phyloP scores from a whole-genome alignment of 2,113 vertebrate species.

The Cyprinodon variegatus region DNA sequence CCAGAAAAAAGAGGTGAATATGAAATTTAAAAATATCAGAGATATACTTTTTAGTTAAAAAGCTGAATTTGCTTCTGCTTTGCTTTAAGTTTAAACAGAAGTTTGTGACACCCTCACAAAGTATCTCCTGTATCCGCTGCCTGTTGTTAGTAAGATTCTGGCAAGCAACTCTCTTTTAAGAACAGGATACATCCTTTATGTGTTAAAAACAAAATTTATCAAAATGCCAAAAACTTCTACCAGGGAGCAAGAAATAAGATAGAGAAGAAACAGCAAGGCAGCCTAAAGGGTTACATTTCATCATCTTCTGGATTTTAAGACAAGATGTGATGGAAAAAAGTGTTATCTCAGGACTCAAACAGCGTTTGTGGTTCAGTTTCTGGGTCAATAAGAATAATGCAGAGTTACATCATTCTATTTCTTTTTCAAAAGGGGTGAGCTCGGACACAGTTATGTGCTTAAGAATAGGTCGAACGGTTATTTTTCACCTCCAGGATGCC shows the following conservation, averaged over 20 bases:
- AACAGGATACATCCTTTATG: constrained; percentile 26
- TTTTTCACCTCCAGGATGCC: constrained; percentile 43
- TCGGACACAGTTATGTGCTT: constrained; percentile 42
- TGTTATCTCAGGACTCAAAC: constrained; percentile 41
- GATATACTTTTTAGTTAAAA: constrained; percentile 5
- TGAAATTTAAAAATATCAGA: constrained; percentile 28
- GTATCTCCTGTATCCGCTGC: constrained; percentile 29
- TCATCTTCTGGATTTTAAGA: constrained; percentile 21
- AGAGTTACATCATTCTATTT: constrained; percentile 59
- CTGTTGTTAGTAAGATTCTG: constrained; percentile 22
- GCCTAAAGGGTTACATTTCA: background rate
- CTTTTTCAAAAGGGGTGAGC: constrained; percentile 55
- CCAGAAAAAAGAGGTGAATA: background rate
- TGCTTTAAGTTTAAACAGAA: constrained; percentile 15
- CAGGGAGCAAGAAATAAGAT: constrained; percentile 26
- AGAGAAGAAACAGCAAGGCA: constrained; percentile 20
- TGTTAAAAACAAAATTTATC: constrained; percentile 41
- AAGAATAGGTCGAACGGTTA: constrained; percentile 36
- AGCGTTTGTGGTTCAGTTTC: constrained; percentile 15
- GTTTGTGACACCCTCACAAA: constrained; percentile 32
- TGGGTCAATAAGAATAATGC: constrained; percentile 39
- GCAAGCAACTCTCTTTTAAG: constrained; percentile 28
- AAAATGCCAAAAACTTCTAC: constrained; percentile 12
- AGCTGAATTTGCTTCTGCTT: constrained; percentile 1
- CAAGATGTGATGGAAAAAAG: constrained; percentile 28